A percentile compares a stretch with the other conserved stretches of the same genome.
Evolutionary conservation across 2,113 vertebrate genomes (phyloP).

Genomic region (Manacus vitellinus): DNA sequence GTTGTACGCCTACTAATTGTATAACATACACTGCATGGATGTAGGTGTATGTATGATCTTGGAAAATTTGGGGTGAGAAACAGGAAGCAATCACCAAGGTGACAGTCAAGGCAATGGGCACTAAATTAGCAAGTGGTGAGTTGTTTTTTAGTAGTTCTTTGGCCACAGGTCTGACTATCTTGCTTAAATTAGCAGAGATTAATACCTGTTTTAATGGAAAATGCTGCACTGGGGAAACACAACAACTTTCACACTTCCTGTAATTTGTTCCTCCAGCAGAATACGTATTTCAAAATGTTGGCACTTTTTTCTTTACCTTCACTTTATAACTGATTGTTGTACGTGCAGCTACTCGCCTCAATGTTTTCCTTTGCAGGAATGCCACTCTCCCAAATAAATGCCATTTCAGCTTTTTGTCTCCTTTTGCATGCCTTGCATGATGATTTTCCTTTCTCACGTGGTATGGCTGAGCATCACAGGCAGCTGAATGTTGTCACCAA

Average conservation of each 20-base stretch:
- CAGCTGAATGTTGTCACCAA: slow-evolving; percentile 83
- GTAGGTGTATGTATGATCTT: slow-evolving; percentile 67
- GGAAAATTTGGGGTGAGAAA: slow-evolving; percentile 58
- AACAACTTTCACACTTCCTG: slow-evolving; percentile 90
- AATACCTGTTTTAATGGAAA: slow-evolving; percentile 63
- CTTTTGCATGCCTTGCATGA: slow-evolving; percentile 83
- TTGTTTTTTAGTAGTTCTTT: slow-evolving; percentile 62
- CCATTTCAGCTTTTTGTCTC: slow-evolving; percentile 74
- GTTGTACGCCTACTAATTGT: slow-evolving; percentile 42
- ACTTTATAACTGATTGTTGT: slow-evolving; percentile 75
- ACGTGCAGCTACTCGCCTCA: slow-evolving; percentile 71
- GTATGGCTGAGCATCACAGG: slow-evolving; percentile 83
- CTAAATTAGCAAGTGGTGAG: slow-evolving; percentile 68
- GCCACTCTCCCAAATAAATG: slow-evolving; percentile 74
- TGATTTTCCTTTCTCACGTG: slow-evolving; percentile 74
- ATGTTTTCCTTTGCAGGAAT: slow-evolving; percentile 83
- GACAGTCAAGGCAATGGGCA: slow-evolving; percentile 65
- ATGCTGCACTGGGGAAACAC: slow-evolving; percentile 71
- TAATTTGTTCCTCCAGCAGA: slow-evolving; percentile 74
- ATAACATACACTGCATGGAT: slow-evolving; percentile 49
- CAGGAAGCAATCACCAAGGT: slow-evolving; percentile 55
- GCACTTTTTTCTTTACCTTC: slow-evolving; percentile 69
- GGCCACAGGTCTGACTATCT: slow-evolving; percentile 61
- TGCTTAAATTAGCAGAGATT: slow-evolving; percentile 69
- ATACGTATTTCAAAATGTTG: slow-evolving; percentile 69